Conservation (phyloP, 2,797 vertebrate species). For the Gallinago nigripennis region DNA sequence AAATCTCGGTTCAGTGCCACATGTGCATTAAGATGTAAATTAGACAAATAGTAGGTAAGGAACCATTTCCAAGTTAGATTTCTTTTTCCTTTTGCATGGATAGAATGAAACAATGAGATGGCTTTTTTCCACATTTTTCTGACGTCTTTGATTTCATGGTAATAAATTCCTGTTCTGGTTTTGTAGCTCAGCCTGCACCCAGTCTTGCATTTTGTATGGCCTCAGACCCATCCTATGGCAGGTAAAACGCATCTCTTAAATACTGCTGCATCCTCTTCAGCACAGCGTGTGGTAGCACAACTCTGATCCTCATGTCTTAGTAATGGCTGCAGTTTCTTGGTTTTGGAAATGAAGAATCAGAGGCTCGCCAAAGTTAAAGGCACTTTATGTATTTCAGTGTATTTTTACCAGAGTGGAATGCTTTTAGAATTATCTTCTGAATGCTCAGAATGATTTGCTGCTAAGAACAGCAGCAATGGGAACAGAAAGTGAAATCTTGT, state of each 20-base stretch:
- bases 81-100: neutral
- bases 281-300: accelerated
- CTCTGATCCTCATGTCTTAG: neutral
- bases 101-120: neutral
- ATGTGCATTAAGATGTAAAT: neutral
- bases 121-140: neutral
- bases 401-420: neutral
- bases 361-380: neutral
- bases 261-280: neutral
- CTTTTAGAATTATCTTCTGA: neutral
- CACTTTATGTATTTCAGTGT: neutral
- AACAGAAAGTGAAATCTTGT: neutral
- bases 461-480: neutral
- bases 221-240: accelerated
- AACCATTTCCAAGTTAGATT: neutral
- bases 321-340: neutral
- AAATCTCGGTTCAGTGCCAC: neutral
- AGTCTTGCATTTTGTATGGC: neutral
- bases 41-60: neutral
- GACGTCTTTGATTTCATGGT: neutral
- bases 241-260: neutral
- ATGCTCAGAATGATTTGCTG: neutral
- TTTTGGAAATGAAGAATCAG: neutral
- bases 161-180: neutral
- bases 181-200: neutral